These are phyloP conservation scores for Caenorhabditis virilis DNA, from an alignment of 2,888 invertebrate species.

Conservation along the genomic window DNA sequence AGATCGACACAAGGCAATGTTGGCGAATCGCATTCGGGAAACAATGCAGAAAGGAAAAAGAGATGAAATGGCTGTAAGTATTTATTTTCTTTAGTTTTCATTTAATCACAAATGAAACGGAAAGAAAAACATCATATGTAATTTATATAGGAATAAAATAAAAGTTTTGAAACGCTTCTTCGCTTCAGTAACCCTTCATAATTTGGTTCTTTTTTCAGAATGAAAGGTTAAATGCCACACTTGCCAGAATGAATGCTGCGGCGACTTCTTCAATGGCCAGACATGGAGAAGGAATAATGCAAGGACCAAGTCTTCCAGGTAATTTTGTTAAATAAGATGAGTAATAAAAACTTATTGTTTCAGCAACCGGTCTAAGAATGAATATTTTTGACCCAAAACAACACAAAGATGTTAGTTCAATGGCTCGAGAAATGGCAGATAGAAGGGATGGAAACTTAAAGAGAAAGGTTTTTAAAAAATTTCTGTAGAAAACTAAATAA, in stretches of 20 bases:
- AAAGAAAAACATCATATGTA: too few species aligned
- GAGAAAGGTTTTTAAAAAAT: too few species aligned
- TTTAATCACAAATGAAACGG: too few species aligned
- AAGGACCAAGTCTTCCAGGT: constrained; percentile 40
- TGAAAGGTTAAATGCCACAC: constrained; percentile 50
- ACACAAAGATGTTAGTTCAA: constrained; percentile 38
- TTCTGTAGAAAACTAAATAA: too few species aligned
- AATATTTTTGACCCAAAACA: constrained; percentile 44
- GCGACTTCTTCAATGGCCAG: constrained; percentile 55
- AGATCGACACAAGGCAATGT: constrained; percentile 57
- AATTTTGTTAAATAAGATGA: not conserved
- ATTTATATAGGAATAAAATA: too few species aligned
- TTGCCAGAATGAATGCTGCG: constrained; percentile 60
- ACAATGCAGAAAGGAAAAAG: constrained; percentile 31
- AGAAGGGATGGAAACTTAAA: constrained; percentile 29
- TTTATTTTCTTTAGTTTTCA: too few species aligned
- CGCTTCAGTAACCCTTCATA: too few species aligned
- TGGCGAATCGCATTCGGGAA: constrained; percentile 23
- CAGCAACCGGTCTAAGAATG: constrained; percentile 37
- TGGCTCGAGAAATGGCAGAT: constrained; percentile 49
- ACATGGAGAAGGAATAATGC: constrained; percentile 32
- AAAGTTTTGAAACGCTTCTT: too few species aligned
- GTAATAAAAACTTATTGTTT: constrained; percentile 1
- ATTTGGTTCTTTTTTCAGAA: constrained; percentile 40
- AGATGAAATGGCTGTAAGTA: constrained; percentile 21